phyloP scores from a whole-genome alignment of 1,140 invertebrate species.

The Catajapyx aquilonaris region DNA sequence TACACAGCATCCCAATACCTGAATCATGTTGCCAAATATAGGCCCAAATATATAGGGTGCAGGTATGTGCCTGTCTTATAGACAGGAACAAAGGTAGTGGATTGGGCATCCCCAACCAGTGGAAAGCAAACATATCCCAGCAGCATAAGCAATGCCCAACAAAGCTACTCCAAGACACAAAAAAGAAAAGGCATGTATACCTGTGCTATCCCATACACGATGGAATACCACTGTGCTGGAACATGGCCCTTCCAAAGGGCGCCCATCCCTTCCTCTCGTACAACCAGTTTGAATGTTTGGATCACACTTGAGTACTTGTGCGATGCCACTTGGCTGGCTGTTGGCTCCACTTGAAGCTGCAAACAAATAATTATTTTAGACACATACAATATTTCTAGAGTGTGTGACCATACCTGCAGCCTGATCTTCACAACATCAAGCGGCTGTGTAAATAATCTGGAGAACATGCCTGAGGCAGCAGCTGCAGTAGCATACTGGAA shows the following conservation, averaged over 20 bases:
- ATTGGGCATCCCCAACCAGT: too few species aligned
- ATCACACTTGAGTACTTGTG: constrained; percentile 67
- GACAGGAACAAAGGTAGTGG: too few species aligned
- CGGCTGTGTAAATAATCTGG: constrained; percentile 62
- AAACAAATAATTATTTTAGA: constrained; percentile 11
- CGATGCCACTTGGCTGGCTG: constrained; percentile 16
- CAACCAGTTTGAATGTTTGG: constrained; percentile 53
- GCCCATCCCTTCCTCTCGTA: constrained; percentile 59
- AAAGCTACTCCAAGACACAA: too few species aligned
- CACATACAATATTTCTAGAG: too few species aligned
- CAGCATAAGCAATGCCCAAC: too few species aligned
- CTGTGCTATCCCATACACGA: constrained; percentile 70
- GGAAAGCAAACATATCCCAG: too few species aligned
- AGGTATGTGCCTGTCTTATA: too few species aligned
- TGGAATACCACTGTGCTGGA: constrained; percentile 74
- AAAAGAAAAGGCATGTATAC: too few species aligned
- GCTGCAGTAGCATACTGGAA: constrained; percentile 41
- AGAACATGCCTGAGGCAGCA: constrained; percentile 52
- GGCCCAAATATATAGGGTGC: too few species aligned
- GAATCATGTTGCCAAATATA: too few species aligned
- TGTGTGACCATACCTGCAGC: constrained; percentile 70
- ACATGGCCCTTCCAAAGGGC: constrained; percentile 91
- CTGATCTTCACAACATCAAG: constrained; percentile 93
- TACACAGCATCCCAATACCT: too few species aligned
- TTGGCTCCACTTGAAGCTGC: constrained; percentile 77